phyloP scores from a whole-genome alignment of 2,797 vertebrate species.

The Salmo trutta region DNA sequence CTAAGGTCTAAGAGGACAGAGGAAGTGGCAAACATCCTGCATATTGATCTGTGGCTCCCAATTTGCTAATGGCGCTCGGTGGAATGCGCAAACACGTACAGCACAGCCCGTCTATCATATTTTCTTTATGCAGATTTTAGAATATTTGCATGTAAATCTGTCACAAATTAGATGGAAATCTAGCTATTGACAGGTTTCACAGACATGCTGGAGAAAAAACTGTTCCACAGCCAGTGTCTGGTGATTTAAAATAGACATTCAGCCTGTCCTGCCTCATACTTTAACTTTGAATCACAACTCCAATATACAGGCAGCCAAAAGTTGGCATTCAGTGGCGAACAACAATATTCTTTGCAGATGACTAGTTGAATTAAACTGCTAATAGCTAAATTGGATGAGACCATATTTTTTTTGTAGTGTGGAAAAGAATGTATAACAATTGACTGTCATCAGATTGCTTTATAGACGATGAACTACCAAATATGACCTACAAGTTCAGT shows the following conservation, averaged over 20 bases:
- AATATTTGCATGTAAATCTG: no score
- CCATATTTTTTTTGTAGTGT: neutral
- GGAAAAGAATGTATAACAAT: neutral
- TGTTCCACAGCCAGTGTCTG: neutral
- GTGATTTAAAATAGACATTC: constrained; percentile 1
- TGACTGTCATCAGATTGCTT: no score
- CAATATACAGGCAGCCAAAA: neutral
- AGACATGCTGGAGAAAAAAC: neutral
- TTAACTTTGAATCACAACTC: neutral
- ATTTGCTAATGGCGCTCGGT: constrained; percentile 37
- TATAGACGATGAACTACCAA: neutral
- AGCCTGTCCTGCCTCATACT: constrained; percentile 5
- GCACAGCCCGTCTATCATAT: constrained; percentile 50
- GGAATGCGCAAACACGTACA: constrained; percentile 44
- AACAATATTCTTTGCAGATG: neutral
- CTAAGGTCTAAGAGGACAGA: constrained; percentile 63
- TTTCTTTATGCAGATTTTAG: no score
- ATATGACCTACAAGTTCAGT: neutral
- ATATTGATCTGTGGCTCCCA: constrained; percentile 63
- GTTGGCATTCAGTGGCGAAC: neutral
- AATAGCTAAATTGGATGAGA: neutral
- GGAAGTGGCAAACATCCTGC: constrained; percentile 62
- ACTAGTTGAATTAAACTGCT: neutral
- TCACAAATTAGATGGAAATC: no score
- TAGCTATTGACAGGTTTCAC: constrained; percentile 20